Conservation (phyloP, 2,797 vertebrate species). For the Neomorphus geoffroyi region DNA sequence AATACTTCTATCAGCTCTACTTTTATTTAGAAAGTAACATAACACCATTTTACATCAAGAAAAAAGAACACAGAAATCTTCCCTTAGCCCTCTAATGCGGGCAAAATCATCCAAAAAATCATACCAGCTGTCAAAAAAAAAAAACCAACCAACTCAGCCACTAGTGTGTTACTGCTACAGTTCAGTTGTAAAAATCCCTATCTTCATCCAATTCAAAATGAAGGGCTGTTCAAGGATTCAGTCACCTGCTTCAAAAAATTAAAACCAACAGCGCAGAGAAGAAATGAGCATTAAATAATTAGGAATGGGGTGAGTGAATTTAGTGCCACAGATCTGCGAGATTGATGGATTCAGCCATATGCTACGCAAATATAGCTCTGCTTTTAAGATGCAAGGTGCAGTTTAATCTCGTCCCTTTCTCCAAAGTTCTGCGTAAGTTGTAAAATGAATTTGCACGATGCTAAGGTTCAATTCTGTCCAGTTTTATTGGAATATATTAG, state of each 20-base stretch:
- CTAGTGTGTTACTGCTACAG: neutral
- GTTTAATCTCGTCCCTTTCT: neutral
- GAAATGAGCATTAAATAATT: slow-evolving; percentile 1
- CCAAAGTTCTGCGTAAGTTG: neutral
- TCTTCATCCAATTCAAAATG: neutral
- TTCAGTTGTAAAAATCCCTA: neutral
- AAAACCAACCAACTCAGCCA: neutral
- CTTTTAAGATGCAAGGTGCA: neutral
- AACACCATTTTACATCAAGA: neutral
- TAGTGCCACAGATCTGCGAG: neutral
- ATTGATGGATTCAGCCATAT: neutral
- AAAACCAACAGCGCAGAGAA: neutral
- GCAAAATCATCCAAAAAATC: neutral
- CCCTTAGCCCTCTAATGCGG: neutral
- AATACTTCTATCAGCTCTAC: neutral
- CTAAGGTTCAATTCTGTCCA: neutral
- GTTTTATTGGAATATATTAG: neutral
- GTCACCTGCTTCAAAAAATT: neutral
- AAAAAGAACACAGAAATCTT: neutral
- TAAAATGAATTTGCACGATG: neutral
- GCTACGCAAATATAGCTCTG: neutral
- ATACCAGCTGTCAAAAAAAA: neutral
- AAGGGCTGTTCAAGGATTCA: neutral
- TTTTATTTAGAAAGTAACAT: neutral
- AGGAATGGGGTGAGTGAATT: neutral